Conservation (phyloP, 2,888 invertebrate species). For the Drosophila koepferae region DNA sequence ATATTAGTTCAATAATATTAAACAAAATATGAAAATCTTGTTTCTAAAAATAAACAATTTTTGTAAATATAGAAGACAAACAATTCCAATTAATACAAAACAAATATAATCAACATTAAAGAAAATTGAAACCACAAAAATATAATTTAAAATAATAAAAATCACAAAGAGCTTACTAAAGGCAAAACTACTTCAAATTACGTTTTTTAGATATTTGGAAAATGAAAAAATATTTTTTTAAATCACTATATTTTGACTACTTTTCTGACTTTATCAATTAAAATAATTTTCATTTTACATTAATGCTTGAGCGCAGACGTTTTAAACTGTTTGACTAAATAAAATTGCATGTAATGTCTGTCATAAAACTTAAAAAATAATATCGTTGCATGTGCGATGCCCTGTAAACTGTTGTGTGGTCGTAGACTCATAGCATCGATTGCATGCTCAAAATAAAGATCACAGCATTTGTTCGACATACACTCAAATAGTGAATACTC, state of each 20-base stretch:
- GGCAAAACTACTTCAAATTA: not conserved
- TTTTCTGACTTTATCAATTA: constrained; percentile 6
- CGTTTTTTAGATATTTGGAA: not conserved
- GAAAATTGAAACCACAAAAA: not conserved
- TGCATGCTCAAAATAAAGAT: constrained; percentile 31
- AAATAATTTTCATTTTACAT: not conserved
- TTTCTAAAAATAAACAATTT: not conserved
- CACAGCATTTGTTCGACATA: constrained; percentile 55
- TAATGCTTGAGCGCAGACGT: constrained; percentile 28
- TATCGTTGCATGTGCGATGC: constrained; percentile 27
- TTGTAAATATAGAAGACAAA: not conserved
- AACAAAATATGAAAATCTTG: not conserved
- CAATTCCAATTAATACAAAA: not conserved
- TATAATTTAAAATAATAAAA: not conserved
- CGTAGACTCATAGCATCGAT: constrained; percentile 10
- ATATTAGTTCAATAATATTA: not conserved
- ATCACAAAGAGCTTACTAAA: not conserved
- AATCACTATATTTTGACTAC: constrained; percentile 24
- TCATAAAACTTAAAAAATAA: constrained; percentile 30
- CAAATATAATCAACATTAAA: not conserved
- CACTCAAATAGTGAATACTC: constrained; percentile 45
- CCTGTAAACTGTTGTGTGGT: constrained; percentile 32
- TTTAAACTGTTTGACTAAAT: not conserved
- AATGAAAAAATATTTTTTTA: not conserved
- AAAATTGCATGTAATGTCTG: constrained; percentile 43